Conservation (phyloP, 2,113 vertebrate genomes). For the Thomomys bottae region DNA sequence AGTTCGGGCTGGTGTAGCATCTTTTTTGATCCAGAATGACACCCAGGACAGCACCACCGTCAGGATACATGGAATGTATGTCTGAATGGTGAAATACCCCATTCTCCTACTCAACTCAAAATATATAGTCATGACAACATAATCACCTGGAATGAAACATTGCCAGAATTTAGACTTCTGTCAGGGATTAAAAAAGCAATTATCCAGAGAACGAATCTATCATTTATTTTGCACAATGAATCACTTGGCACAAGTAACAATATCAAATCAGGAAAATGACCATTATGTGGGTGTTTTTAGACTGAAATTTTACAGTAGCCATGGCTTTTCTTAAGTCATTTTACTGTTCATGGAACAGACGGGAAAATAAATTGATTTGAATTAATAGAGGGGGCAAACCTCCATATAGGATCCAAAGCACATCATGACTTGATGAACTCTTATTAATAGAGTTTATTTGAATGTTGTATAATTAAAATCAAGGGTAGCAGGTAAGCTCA, state of each 20-base stretch:
- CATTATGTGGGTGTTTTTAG: background rate
- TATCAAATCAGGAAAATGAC: background rate
- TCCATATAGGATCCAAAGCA: background rate
- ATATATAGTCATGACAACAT: constrained; percentile 97
- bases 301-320: background rate
- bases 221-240: background rate
- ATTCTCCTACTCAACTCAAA: constrained; percentile 97
- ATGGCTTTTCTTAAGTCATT: background rate
- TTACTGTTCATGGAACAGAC: background rate
- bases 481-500: background rate
- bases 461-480: background rate
- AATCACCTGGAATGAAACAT: constrained; percentile 90
- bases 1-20: constrained; percentile 96
- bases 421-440: background rate
- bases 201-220: background rate
- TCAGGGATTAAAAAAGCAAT: background rate
- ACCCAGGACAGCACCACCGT: constrained; percentile 98
- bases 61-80: constrained; percentile 97
- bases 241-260: background rate
- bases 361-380: background rate
- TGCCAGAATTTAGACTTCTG: background rate
- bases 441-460: background rate
- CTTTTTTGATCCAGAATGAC: constrained; percentile 99
- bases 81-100: constrained; percentile 99
- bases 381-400: background rate